Percentiles rank a stretch among this genome's conserved stretches.
Evolutionary conservation across 2,113 vertebrate species (phyloP).

Genomic region (Crocuta crocuta): DNA sequence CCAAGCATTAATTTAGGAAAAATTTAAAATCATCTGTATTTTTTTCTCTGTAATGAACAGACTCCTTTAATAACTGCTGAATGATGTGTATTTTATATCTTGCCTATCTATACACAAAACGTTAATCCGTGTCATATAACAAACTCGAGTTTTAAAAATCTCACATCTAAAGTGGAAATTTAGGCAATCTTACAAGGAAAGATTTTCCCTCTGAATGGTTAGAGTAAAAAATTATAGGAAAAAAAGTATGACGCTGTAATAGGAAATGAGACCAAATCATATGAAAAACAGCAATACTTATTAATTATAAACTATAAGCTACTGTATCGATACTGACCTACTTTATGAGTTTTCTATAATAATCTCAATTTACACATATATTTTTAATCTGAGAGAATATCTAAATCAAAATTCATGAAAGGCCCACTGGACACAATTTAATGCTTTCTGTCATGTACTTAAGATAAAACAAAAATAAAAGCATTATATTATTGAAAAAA

Average conservation of each 20-base stretch:
- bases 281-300: not conserved
- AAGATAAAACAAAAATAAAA: constrained; percentile 19
- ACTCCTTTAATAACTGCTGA: not conserved
- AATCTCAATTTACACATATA: not conserved
- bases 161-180: constrained; percentile 13
- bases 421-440: not conserved
- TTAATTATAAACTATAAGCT: not conserved
- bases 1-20: not conserved
- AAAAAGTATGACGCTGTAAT: not conserved
- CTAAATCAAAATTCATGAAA: constrained; percentile 37
- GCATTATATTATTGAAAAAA: constrained; percentile 7
- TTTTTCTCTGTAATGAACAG: not conserved
- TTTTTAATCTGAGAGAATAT: constrained; percentile 20
- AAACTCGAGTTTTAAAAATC: not conserved
- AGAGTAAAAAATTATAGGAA: not conserved
- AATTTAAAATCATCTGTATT: not conserved
- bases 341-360: constrained; percentile 41
- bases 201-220: not conserved
- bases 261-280: not conserved
- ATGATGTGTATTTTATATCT: not conserved
- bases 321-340: not conserved
- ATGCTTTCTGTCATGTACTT: constrained; percentile 23
- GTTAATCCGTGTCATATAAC: not conserved
- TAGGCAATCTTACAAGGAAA: not conserved
- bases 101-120: not conserved